Percentiles rank a stretch among this genome's conserved stretches.
Evolutionary conservation across 2,888 invertebrate species (phyloP).

Genomic region (Sarcophaga carnaria): DNA sequence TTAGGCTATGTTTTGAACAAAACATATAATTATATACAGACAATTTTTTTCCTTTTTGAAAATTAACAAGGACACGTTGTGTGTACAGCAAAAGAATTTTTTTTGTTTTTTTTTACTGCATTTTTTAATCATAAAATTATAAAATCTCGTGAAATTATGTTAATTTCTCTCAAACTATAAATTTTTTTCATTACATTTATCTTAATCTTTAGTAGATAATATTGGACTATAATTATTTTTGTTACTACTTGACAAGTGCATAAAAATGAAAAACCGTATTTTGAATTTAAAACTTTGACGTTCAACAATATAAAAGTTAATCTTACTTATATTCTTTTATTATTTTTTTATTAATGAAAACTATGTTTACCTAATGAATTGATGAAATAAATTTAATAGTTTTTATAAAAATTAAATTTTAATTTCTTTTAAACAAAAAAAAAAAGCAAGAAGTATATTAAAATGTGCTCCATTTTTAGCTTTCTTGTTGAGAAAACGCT

Average conservation of each 20-base stretch:
- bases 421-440: no score
- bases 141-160: slow-evolving; percentile 24
- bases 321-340: not conserved
- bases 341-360: slow-evolving; percentile 1
- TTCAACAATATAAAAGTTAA: not conserved
- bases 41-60: not conserved
- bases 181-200: not conserved
- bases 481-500: no score
- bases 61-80: not conserved
- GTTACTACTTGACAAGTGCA: not conserved
- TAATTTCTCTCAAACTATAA: slow-evolving; percentile 27
- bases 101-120: not conserved
- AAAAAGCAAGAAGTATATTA: no score
- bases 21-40: not conserved
- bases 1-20: not conserved
- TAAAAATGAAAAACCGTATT: not conserved
- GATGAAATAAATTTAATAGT: slow-evolving; percentile 25
- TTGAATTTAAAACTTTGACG: slow-evolving; percentile 19
- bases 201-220: not conserved
- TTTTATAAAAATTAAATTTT: not conserved
- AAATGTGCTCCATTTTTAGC: no score
- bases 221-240: not conserved
- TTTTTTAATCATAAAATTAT: not conserved
- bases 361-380: slow-evolving; percentile 32
- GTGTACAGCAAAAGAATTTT: not conserved